These are phyloP conservation scores for Zosterops japonicus DNA, from an alignment of 2,113 vertebrate species.

Conservation along the genomic window DNA sequence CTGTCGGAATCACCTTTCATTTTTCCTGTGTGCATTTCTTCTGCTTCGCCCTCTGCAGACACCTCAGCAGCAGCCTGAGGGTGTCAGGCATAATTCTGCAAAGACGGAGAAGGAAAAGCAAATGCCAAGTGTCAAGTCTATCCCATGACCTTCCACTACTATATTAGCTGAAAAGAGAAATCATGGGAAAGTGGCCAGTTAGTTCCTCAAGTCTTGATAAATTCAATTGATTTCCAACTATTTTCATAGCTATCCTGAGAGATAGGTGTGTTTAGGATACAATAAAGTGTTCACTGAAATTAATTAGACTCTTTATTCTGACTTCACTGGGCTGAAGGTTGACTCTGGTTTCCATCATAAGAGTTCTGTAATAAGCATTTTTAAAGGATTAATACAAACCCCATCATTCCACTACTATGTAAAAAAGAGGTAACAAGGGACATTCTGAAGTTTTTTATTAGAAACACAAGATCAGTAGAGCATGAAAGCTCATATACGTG, in stretches of 20 bases:
- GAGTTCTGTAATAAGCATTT: neutral
- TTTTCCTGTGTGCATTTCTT: neutral
- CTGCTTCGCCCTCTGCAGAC: neutral
- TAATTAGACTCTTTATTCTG: neutral
- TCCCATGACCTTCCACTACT: neutral
- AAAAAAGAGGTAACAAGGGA: neutral
- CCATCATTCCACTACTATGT: accelerated
- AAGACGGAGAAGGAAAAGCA: neutral
- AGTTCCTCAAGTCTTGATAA: neutral
- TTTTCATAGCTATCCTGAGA: neutral
- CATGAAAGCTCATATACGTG: neutral
- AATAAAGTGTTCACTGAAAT: neutral
- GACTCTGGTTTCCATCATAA: neutral
- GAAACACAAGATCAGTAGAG: neutral
- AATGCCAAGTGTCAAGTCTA: conserved; percentile 9
- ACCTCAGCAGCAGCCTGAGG: neutral
- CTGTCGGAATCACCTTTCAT: conserved; percentile 52
- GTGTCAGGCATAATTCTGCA: neutral
- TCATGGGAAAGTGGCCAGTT: neutral
- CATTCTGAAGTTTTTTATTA: neutral
- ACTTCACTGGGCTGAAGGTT: neutral
- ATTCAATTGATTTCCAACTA: neutral
- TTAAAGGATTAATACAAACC: neutral
- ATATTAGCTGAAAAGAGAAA: neutral
- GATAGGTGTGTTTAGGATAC: neutral